Evolutionary conservation across 2,888 invertebrate genomes (phyloP), one percentile per base, ranked within the genome.

Genomic region (Synanthedon tipuliformis): DNA sequence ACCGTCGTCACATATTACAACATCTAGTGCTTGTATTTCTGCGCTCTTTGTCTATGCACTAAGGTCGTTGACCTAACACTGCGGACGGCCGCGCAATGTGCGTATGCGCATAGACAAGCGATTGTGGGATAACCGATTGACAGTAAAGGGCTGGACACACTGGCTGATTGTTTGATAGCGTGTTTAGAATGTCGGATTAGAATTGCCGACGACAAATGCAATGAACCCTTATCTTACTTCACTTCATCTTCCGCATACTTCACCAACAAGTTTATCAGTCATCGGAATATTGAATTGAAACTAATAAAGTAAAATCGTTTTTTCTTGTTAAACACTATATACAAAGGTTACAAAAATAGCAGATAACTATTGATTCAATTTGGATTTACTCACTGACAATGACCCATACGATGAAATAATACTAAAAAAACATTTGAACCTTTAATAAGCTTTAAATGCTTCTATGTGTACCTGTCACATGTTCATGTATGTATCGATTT

Each of bases 31-130:
- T 61, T 63, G 55, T 61, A 60, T 62, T 63, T 65, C 60, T 60
- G 58, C 58, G 63, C 58, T 55, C 34, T 34, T 59, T 58, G 63
- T 66, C 64, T 62, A 61, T 51, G 48, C 49, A 51, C 11, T 27
- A 16, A 65, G 84, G 76, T 72, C 76, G 62, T 68, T 69, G 68
- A 83, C 80, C 83, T 81, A 78, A 76, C 71, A 75, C 75, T 66
- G 67, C 61, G 65, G 62, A 63, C 69, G 63, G 68, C 65, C 62
- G 68, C 61, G 62, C 69, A 64, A 63, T 60, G 66, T 75, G 78
- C 78, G 75, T 71, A 68, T 63, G 73, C 73, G 75, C 77, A 75
- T 69, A 69, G 66, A 68, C 65, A 65, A 64, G 59, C 68, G 76
- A 80, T 81, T 71, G 73, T 69, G 68, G 75, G 81, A 81, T 80